phyloP scores from a whole-genome alignment of 2,113 vertebrate species.

The Campylomormyrus tamandua region DNA sequence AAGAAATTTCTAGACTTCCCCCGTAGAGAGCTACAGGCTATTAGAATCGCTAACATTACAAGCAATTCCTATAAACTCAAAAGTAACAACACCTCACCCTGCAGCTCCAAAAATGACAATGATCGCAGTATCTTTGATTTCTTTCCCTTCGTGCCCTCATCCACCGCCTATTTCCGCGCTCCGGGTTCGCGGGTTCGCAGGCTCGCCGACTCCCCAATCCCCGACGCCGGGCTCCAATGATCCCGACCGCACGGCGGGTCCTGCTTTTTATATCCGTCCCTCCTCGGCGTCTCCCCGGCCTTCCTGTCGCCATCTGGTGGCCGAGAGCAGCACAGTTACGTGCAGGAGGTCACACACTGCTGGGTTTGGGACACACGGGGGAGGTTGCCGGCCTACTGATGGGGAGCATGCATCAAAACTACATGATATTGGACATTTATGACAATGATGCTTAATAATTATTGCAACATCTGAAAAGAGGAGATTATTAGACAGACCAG shows the following conservation, averaged over 20 bases:
- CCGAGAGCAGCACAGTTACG: background rate
- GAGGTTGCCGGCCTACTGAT: background rate
- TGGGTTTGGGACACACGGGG: background rate
- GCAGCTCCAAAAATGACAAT: background rate
- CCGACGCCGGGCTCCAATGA: background rate
- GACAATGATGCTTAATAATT: background rate
- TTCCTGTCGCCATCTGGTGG: conserved; percentile 22
- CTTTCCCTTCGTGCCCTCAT: background rate
- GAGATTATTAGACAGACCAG: background rate
- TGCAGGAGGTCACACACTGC: conserved; percentile 4
- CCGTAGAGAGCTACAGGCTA: background rate
- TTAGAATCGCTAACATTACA: background rate
- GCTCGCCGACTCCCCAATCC: background rate
- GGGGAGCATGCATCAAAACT: background rate
- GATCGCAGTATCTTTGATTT: background rate
- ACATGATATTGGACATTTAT: background rate
- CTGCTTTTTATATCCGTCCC: conserved; percentile 16
- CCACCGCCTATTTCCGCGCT: background rate
- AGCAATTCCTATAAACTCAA: background rate
- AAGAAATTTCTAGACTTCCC: conserved; percentile 17
- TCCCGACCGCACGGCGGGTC: background rate
- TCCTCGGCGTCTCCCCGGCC: background rate
- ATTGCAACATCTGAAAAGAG: background rate
- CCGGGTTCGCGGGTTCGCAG: background rate
- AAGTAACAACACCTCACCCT: background rate